These are phyloP conservation scores for Chondrosia reniformis DNA, from an alignment of 37 sponge, comb jelly and placozoan genomes.

Conservation along the genomic window DNA sequence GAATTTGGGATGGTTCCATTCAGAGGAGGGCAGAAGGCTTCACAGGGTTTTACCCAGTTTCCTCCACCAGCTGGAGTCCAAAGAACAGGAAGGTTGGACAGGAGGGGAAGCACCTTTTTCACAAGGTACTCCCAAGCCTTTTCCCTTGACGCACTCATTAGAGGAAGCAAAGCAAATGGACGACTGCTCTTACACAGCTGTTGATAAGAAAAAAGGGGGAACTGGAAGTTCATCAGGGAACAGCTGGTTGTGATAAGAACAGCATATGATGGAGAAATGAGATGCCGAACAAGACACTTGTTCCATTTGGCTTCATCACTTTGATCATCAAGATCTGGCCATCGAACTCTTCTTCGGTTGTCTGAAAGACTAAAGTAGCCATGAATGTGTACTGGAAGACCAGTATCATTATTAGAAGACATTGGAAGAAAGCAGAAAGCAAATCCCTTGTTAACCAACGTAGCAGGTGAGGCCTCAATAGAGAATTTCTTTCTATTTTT, in stretches of 20 bases:
- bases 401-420: constrained; percentile 30
- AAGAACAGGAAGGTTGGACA: constrained; percentile 8
- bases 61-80: constrained; percentile 66
- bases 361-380: constrained; percentile 77
- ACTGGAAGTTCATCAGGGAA: constrained; percentile 18
- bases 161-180: constrained; percentile 54
- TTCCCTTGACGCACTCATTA: constrained; percentile 18
- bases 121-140: constrained; percentile 41
- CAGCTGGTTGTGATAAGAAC: constrained; percentile 37
- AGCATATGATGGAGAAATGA: constrained; percentile 51
- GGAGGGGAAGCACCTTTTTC: not conserved
- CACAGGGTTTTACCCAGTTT: constrained; percentile 26
- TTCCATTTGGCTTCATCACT: constrained; percentile 76
- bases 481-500: not conserved
- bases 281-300: constrained; percentile 27
- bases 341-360: constrained; percentile 70
- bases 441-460: constrained; percentile 30
- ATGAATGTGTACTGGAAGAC: constrained; percentile 73
- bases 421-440: constrained; percentile 85
- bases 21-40: constrained; percentile 36
- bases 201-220: not conserved
- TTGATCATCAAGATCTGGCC: constrained; percentile 73
- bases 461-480: not conserved
- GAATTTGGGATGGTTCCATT: constrained; percentile 5
- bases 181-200: not conserved